Evolutionary conservation across 2,888 invertebrate genomes (phyloP), one percentile per base, ranked within the genome.

Genomic region (Onthophagus sagittarius): DNA sequence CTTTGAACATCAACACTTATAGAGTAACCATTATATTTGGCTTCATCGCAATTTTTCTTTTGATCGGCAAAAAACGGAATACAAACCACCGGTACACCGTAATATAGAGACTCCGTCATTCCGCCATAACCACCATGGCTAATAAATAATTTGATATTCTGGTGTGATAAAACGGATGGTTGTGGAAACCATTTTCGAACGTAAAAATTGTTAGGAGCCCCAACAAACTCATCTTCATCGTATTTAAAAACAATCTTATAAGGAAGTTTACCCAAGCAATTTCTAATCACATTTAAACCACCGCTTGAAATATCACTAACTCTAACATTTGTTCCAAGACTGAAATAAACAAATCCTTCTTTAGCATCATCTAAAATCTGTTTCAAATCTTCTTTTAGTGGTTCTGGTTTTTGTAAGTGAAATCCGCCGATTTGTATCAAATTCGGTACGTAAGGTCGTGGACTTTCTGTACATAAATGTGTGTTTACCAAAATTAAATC

Each of bases 211-310:
- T 85, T 79, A 0, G 91, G 87, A 77, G 88, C 85, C 53, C 87
- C 86, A 0, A 86, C 84, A 9, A 89, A 79, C 5, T 78, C 76
- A 4, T 88, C 86, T 0, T 87, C 86, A 76, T 92, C 91, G 88
- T 89, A 92, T 84, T 92, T 92, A 90, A 91, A 91, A 11, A 93
- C 79, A 0, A 92, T 88, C 9, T 87, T 88, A 75, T 90, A 89
- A 72, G 90, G 88, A 0, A 91, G 77, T 74, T 85, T 86, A 0
- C 86, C 84, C 70, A 93, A 88, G 0, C 87, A 88, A 73, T 88
- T 88, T 3, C 89, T 82, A 63, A 93, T 87, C 0, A 84, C 74
- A 1, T 76, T 15, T 0, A 79, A 65, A 62, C 75, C 77, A 13
- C 78, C 74, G 70, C 76, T 69, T 2, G 79, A 75, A 5, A 82